phyloP scores from a whole-genome alignment of 1,140 invertebrate genomes.

The Drosophila kanapiae region DNA sequence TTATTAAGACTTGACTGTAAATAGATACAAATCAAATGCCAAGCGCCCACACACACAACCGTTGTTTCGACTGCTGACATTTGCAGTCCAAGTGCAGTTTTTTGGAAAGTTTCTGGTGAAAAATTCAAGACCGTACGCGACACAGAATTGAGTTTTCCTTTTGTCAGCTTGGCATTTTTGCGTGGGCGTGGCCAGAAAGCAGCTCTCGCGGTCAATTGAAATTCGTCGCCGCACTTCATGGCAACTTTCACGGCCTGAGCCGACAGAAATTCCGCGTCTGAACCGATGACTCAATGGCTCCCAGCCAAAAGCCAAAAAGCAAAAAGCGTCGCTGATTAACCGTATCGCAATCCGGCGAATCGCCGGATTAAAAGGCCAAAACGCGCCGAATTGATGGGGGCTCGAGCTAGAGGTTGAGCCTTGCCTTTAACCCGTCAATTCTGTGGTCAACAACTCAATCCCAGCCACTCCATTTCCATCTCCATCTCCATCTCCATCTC shows the following conservation, averaged over 20 bases:
- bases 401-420: constrained; percentile 20
- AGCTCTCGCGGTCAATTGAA: constrained; percentile 54
- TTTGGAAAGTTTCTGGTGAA: constrained; percentile 48
- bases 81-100: constrained; percentile 47
- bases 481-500: constrained; percentile 11
- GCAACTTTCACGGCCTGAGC: constrained; percentile 55
- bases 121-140: constrained; percentile 34
- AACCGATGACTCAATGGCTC: constrained; percentile 44
- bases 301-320: neutral
- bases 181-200: constrained; percentile 52
- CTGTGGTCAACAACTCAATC: constrained; percentile 67
- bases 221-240: constrained; percentile 49
- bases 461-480: constrained; percentile 33
- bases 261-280: constrained; percentile 12
- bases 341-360: constrained; percentile 31
- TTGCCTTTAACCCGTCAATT: constrained; percentile 54
- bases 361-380: constrained; percentile 31
- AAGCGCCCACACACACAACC: constrained; percentile 34
- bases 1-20: neutral
- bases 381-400: neutral
- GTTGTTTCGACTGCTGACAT: constrained; percentile 34
- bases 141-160: constrained; percentile 55
- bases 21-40: constrained; percentile 57
- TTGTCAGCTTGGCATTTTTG: constrained; percentile 49
- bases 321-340: constrained; percentile 32